Base-by-base conservation (phyloP, 2,113 vertebrate genomes). In the Arvicanthis niloticus region DNA sequence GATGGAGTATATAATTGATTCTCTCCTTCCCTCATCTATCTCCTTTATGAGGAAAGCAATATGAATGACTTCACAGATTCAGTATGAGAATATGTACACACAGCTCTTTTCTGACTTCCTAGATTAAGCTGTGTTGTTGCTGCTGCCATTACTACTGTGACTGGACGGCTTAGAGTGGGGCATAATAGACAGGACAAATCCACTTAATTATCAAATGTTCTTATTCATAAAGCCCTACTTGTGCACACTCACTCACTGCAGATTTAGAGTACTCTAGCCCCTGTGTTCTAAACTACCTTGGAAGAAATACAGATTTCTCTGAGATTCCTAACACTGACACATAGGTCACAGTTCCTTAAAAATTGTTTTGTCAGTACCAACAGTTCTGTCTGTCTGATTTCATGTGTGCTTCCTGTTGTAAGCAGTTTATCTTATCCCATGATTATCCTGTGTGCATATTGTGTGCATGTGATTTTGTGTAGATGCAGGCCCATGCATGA, bases 331-430 rank as follows among this genome's bases (percentile, higher is more conserved):
- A 94, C 53, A 88, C 5, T 42, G 9, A 87, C 53, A 77, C 10
- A 62, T 26, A 86, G 13, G 45, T 80, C 40, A 85, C 48, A 19
- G 58, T 91, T 89, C 45, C 77, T 91, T 77, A 19, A 94, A 91
- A 93, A 62, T 3, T 15, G 1, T 42, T 96, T 75, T 81, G 40
- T 51, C n/a, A 16, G 40, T 58, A 53, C 70, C 92, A 89, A 89
- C n/a, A 80, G 48, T 73, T 77, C 21, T 75, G 53, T 34, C 76
- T 8, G 1, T 12, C 42, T 88, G n/a, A 92, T 51, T 76, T 86
- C 45, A 68, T 82, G 37, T 62, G 88, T 93, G 81, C 65, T 91
- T 96, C 53, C 88, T 67, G 34, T 81, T 29, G 42, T 76, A 76
- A 45, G 11, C 72, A 75, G 40, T 24, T 67, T 77, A 17, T 77